Base-by-base conservation (phyloP, 2,888 invertebrate genomes). In the Micoletzkya japonica region DNA sequence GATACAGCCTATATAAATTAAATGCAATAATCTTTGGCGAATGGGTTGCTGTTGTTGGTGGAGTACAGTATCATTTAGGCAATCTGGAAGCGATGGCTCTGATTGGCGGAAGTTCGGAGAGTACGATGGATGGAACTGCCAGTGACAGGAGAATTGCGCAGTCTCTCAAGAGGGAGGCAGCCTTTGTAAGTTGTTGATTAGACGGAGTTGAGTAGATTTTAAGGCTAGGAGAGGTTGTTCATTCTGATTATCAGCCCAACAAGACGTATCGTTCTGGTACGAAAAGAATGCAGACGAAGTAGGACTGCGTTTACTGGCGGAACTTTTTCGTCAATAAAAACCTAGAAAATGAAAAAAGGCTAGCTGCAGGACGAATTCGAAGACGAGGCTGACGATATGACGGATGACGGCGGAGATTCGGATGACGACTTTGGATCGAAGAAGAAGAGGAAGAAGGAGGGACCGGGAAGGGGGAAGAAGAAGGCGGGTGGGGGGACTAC, bases 391-490 rank as follows among this genome's bases (percentile, higher is more conserved):
- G 70, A 73, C 32, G 77, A 77, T 17, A 56, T 77, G 2, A 80
- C 81, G 32, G 82, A 82, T 56, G 74, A 74, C n/a, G 76, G 77
- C 2, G 76, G 72, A 1, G 73, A 72, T 26, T 73, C 75, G 28
- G 77, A 79, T 61, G 83, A 84, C 30, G 83, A 84, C 50, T 84
- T 82, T 81, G 81, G 81, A 7, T 70, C 78, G 7, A 72, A 73
- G 54, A 70, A 72, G 54, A 82, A 79, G 71, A 66, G 72, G 44
- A 56, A 73, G 60, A 70, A 67, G 50, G 72, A 73, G 50, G 44
- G 49, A 28, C 61, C 56, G 14, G 57, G 56, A n/a, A 81, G 77
- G 71, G 68, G 74, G 28, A 39, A 72, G 37, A 72, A 72, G 72
- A 72, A 70, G 73, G 72, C 68, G 63, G 57, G 59, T 64, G 69